A percentile compares a stretch with the other conserved stretches of the same genome.
These are phyloP conservation scores for Charina bottae DNA, from an alignment of 2,113 vertebrate species.

Conservation along the genomic window DNA sequence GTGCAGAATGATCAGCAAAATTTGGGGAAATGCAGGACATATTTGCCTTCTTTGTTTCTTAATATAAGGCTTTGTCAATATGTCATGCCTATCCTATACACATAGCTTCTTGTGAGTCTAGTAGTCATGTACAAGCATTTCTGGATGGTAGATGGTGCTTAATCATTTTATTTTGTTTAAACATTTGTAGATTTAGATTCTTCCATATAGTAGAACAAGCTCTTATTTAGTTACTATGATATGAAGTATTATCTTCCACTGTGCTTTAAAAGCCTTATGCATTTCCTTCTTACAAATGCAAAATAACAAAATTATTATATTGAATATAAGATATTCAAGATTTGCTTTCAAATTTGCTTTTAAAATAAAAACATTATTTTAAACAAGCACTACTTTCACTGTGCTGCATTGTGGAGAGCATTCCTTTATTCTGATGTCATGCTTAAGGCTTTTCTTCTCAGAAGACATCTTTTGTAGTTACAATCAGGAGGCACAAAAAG, in stretches of 20 bases:
- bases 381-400: conserved; percentile 74
- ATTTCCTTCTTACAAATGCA: conserved; percentile 43
- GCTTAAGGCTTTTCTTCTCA: conserved; percentile 76
- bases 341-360: conserved; percentile 60
- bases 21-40: neutral
- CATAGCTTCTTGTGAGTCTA: neutral
- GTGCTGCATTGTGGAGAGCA: conserved; percentile 70
- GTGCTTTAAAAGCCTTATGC: conserved; percentile 28
- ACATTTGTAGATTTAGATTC: neutral
- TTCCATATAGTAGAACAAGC: neutral
- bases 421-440: conserved; percentile 81
- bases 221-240: neutral
- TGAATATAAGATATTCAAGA: conserved; percentile 29
- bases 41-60: neutral
- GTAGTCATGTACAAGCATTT: neutral
- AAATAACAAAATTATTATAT: conserved; percentile 52
- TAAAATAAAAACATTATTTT: conserved; percentile 74
- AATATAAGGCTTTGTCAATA: neutral
- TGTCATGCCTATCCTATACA: neutral
- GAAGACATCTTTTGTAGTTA: conserved; percentile 83
- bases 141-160: neutral
- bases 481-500: conserved; percentile 81
- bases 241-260: neutral
- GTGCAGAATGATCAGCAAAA: neutral
- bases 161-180: neutral